Conservation (phyloP, 2,113 vertebrate genomes). For the Rhynchomys soricoides region DNA sequence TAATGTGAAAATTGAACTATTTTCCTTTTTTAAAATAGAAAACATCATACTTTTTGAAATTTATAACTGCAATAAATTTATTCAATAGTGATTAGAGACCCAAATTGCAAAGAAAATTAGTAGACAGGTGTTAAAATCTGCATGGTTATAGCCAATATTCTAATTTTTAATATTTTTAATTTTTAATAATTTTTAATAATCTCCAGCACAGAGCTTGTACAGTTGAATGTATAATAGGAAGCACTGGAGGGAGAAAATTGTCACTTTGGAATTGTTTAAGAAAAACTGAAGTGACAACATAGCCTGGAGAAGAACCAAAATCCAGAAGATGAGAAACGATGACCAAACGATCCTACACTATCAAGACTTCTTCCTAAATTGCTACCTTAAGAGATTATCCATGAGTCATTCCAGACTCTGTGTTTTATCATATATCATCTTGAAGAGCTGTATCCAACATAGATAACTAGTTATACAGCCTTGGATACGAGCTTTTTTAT, state of each 20-base stretch:
- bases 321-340: not conserved
- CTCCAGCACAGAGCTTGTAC: not conserved
- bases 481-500: not conserved
- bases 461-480: not conserved
- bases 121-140: not conserved
- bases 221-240: not conserved
- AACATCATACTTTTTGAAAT: not conserved
- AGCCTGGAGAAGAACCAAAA: not conserved
- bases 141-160: not conserved
- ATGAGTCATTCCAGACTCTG: not conserved
- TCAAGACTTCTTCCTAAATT: not conserved
- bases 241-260: not conserved
- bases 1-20: not conserved
- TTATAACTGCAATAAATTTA: not conserved
- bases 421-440: not conserved
- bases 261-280: not conserved
- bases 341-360: not conserved
- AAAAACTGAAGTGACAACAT: not conserved
- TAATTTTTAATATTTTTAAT: not conserved
- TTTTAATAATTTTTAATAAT: not conserved
- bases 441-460: not conserved
- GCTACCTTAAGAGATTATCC: not conserved
- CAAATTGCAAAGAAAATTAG: slow-evolving; percentile 20
- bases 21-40: not conserved
- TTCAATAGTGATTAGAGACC: not conserved